These are phyloP conservation scores for Mimas tiliae DNA, from an alignment of 2,888 invertebrate genomes.

Conservation along the genomic window DNA sequence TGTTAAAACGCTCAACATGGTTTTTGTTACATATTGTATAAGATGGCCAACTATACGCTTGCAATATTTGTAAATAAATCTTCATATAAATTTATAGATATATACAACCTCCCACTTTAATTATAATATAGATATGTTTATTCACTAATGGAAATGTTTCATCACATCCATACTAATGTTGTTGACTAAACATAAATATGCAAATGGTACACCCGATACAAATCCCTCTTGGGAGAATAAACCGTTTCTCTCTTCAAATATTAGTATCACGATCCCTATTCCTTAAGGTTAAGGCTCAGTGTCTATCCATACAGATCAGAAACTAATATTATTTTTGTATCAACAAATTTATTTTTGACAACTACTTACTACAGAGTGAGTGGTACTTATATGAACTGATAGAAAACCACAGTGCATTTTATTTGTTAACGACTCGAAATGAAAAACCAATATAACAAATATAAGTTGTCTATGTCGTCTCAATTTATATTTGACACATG, in stretches of 20 bases:
- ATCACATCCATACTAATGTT: conserved; percentile 48
- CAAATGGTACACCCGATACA: conserved; percentile 51
- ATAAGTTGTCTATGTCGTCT: too few relatives aligned
- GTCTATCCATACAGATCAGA: background rate
- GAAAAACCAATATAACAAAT: too few relatives aligned
- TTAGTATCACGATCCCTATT: conserved; percentile 52
- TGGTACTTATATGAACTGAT: too few relatives aligned
- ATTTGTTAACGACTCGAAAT: too few relatives aligned
- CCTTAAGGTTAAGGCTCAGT: conserved; percentile 46
- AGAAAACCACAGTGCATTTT: too few relatives aligned
- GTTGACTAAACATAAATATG: conserved; percentile 55
- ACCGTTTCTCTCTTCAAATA: conserved; percentile 53
- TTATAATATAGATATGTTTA: conserved; percentile 33
- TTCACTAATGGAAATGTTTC: conserved; percentile 34
- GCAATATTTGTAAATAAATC: background rate
- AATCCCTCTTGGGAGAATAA: conserved; percentile 50
- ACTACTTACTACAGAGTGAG: too few relatives aligned
- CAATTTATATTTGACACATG: too few relatives aligned
- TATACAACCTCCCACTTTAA: background rate
- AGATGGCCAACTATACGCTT: too few relatives aligned
- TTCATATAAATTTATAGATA: background rate
- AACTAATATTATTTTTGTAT: conserved; percentile 1
- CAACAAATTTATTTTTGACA: too few relatives aligned
- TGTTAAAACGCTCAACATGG: too few relatives aligned
- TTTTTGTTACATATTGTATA: too few relatives aligned